Evolutionary conservation across 2,797 vertebrate species (phyloP), one percentile per base, ranked within the genome.

Genomic region (Prunella strophiata): DNA sequence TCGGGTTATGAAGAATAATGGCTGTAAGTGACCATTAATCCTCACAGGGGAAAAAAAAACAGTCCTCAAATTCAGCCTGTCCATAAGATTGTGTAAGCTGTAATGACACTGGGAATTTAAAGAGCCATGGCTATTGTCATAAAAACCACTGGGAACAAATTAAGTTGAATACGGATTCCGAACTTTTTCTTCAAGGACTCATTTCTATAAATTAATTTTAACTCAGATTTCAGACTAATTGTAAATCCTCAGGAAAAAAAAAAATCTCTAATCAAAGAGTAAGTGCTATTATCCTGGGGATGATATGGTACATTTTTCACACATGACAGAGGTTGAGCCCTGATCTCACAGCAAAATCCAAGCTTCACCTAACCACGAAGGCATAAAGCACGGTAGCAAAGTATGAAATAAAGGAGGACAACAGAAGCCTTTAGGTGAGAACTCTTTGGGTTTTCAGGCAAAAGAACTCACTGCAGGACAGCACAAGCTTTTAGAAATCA

Each of bases 261-360:
- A 78, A 71, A 91, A 18, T 27, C 65, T 66, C 88, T 78, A 91
- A 96, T 93, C 91, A 88, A 94, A 92, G 68, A 91, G 27, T 57
- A 91, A 90, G 76, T 79, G 76, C 89, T 82, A 73, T 90, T 92
- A 91, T 92, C 67, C 73, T 71, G 67, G 63, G 51, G 82, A 90
- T 89, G 89, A 92, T 75, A 88, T 7, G 91, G 82, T 75, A 89
- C 91, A 94, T 96, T 93, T 94, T 93, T 96, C 92, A 96, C 88
- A 91, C 10, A 51, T 88, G 93, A 96, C 95, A 94, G 91, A 91
- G 91, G 94, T 71, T 96, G 80, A 76, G 85, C 71, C 94, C 88
- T 38, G 48, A 89, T 95, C 52, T 79, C 70, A 57, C 66, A 30
- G 85, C 52, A 85, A 96, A 94, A 93, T 93, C 74, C 73, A 91